Percentiles rank a stretch among this genome's conserved stretches.
Evolutionary conservation across 2,888 invertebrate species (phyloP).

Genomic region (Tiliacea citrago): DNA sequence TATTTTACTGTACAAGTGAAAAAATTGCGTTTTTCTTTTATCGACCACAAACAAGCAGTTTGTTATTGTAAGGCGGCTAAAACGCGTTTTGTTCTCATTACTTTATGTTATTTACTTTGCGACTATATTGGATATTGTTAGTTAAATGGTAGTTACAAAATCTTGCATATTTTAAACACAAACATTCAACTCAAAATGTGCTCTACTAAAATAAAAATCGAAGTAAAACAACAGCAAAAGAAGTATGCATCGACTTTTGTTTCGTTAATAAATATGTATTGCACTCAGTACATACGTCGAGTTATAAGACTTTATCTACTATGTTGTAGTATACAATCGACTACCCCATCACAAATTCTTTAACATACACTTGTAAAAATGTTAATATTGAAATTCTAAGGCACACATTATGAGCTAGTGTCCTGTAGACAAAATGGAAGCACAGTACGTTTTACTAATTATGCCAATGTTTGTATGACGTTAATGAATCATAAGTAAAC

Average conservation of each 20-base stretch:
- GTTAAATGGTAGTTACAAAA: conserved; percentile 77
- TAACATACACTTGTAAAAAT: conserved; percentile 69
- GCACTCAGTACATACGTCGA: conserved; percentile 79
- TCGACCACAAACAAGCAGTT: conserved; percentile 66
- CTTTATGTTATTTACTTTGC: conserved; percentile 75
- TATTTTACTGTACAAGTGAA: conserved; percentile 86
- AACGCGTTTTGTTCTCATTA: conserved; percentile 76
- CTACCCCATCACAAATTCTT: conserved; percentile 53
- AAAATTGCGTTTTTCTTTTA: conserved; percentile 60
- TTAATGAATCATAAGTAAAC: conserved; percentile 79
- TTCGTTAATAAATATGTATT: conserved; percentile 85
- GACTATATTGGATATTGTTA: conserved; percentile 82
- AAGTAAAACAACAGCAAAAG: conserved; percentile 63
- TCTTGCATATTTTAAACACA: conserved; percentile 70
- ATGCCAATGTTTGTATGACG: conserved; percentile 64
- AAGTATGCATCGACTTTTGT: conserved; percentile 62
- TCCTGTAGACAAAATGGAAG: conserved; percentile 77
- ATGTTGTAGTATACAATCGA: conserved; percentile 56
- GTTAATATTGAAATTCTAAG: conserved; percentile 77
- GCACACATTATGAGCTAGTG: conserved; percentile 82
- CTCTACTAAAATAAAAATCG: conserved; percentile 62
- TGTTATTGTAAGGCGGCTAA: conserved; percentile 74
- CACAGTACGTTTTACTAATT: conserved; percentile 66
- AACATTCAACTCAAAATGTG: conserved; percentile 66
- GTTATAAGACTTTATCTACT: conserved; percentile 66